phyloP scores from a whole-genome alignment of 1,140 invertebrate species.

The Calephelis virginiensis region DNA sequence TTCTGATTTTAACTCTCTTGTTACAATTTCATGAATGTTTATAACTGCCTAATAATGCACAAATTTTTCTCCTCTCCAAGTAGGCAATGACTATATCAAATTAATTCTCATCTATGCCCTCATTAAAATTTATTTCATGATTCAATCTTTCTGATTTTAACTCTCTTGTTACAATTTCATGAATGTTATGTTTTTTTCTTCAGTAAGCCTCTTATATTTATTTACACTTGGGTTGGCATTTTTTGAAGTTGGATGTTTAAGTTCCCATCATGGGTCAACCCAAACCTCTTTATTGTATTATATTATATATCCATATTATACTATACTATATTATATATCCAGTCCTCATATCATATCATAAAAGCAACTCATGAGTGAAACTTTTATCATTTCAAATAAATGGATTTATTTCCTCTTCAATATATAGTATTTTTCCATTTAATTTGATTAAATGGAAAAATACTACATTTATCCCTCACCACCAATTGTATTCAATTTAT shows the following conservation, averaged over 20 bases:
- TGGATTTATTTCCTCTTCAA: slow-evolving; percentile 28
- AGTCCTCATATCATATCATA: too few species aligned
- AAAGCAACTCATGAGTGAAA: slow-evolving; percentile 24
- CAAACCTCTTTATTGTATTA: slow-evolving; percentile 28
- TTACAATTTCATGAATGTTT: slow-evolving; percentile 18
- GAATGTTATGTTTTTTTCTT: slow-evolving; percentile 15
- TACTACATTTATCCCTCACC: slow-evolving; percentile 27
- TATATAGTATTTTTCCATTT: slow-evolving; percentile 22
- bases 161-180: slow-evolving; percentile 17
- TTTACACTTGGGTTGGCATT: slow-evolving; percentile 1
- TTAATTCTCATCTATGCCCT: slow-evolving; percentile 25
- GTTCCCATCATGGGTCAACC: slow-evolving; percentile 28
- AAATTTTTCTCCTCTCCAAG: too few species aligned
- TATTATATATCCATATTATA: too few species aligned
- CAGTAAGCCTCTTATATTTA: not conserved
- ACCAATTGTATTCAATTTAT: slow-evolving; percentile 26
- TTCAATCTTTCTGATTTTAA: slow-evolving; percentile 9
- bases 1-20: slow-evolving; percentile 4
- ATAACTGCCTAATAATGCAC: too few species aligned
- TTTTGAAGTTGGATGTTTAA: slow-evolving; percentile 29
- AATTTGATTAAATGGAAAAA: slow-evolving; percentile 29
- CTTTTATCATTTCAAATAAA: slow-evolving; percentile 28
- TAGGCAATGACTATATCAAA: slow-evolving; percentile 26
- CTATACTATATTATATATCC: too few species aligned
- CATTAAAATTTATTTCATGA: slow-evolving; percentile 29